phyloP scores from a whole-genome alignment of 2,797 vertebrate genomes.

The Erithacus rubecula region DNA sequence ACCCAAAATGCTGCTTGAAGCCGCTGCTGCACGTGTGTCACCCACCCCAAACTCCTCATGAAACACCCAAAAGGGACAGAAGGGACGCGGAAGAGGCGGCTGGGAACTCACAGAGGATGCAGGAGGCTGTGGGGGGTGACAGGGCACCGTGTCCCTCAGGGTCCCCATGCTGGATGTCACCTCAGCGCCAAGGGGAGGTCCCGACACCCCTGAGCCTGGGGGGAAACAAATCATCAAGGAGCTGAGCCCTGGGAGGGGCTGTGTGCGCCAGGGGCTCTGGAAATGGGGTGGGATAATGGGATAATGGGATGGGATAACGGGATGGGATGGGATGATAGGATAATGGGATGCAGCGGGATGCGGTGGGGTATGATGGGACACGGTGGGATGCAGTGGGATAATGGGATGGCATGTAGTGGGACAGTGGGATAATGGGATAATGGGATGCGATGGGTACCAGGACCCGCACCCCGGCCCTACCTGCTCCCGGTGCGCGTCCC shows the following conservation, averaged over 20 bases:
- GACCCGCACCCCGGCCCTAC: neutral
- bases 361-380: too few relatives aligned
- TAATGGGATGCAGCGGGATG: too few relatives aligned
- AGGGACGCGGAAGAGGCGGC: neutral
- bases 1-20: neutral
- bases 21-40: neutral
- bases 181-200: neutral
- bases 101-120: slow-evolving; percentile 68
- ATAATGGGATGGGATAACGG: neutral
- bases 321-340: neutral
- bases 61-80: neutral
- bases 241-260: neutral
- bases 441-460: neutral
- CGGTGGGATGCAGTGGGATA: too few relatives aligned
- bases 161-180: slow-evolving; percentile 51
- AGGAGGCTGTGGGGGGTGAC: slow-evolving; percentile 17
- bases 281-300: neutral
- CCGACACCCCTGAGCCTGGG: neutral
- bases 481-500: neutral
- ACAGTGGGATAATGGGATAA: too few relatives aligned
- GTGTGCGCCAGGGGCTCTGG: neutral
- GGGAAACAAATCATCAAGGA: neutral
- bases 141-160: neutral
- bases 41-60: neutral
- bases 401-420: too few relatives aligned